Conservation (phyloP, 2,888 invertebrate species). For the Argyresthia albistria region DNA sequence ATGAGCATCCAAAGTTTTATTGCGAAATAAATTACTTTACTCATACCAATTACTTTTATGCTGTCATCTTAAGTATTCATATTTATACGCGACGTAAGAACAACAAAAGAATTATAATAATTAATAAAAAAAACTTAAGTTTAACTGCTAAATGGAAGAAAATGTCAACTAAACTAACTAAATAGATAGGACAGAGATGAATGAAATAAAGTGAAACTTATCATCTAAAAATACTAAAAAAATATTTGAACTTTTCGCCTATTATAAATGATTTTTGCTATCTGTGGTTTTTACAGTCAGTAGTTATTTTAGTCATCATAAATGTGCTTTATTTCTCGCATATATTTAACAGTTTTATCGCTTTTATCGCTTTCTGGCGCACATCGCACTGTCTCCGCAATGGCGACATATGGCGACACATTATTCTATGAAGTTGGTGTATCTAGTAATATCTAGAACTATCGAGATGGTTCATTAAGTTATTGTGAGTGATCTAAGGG, state of each 20-base stretch:
- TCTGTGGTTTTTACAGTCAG: no score
- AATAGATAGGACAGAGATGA: slow-evolving; percentile 10
- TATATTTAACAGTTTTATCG: no score
- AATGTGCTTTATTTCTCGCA: no score
- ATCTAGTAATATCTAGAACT: no score
- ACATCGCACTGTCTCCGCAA: no score
- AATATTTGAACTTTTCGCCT: slow-evolving; percentile 30
- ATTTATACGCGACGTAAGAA: slow-evolving; percentile 22
- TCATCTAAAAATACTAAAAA: slow-evolving; percentile 30
- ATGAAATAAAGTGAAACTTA: slow-evolving; percentile 13
- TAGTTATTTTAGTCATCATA: no score
- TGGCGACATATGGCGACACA: no score
- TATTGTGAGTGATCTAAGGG: no score
- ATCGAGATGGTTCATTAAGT: no score
- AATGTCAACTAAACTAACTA: slow-evolving; percentile 61
- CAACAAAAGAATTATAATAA: slow-evolving; percentile 43
- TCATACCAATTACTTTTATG: slow-evolving; percentile 24
- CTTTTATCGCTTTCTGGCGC: background rate
- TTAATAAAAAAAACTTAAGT: slow-evolving; percentile 53
- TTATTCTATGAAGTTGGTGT: no score
- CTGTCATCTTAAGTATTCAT: slow-evolving; percentile 19
- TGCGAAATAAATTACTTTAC: slow-evolving; percentile 39
- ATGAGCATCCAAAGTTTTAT: slow-evolving; percentile 22
- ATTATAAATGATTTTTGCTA: no score
- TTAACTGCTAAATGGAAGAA: slow-evolving; percentile 59